Evolutionary conservation across 2,113 vertebrate genomes (phyloP).

Genomic region (Climacteris rufus): DNA sequence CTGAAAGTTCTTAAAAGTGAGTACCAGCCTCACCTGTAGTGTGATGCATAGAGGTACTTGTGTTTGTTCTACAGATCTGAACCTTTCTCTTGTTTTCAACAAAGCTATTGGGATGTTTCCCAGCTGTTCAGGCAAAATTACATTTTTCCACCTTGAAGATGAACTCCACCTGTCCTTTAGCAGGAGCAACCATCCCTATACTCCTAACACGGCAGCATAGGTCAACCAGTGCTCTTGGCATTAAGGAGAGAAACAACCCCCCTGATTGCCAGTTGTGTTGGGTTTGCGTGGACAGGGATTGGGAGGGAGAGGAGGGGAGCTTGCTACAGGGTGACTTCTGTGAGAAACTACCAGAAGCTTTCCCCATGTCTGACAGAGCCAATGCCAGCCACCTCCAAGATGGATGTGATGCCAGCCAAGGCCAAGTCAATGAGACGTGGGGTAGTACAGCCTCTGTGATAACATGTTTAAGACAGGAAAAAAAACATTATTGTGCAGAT

Average conservation of each 20-base stretch:
- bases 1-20: background rate
- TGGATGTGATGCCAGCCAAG: background rate
- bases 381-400: background rate
- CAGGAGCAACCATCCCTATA: background rate
- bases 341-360: background rate
- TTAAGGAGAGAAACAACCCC: background rate
- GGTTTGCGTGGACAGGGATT: background rate
- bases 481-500: background rate
- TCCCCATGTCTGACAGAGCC: background rate
- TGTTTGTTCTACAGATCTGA: background rate
- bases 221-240: background rate
- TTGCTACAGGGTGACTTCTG: background rate
- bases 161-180: background rate
- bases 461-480: background rate
- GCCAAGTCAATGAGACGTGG: background rate
- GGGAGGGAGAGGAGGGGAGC: rapidly evolving
- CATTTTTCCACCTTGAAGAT: background rate
- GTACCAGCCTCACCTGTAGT: background rate
- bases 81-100: background rate
- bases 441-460: background rate
- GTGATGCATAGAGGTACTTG: background rate
- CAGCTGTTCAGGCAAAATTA: background rate
- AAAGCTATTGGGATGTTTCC: background rate
- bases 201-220: background rate
- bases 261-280: background rate